phyloP scores from a whole-genome alignment of 2,888 invertebrate species.

The Heliconius cydno region DNA sequence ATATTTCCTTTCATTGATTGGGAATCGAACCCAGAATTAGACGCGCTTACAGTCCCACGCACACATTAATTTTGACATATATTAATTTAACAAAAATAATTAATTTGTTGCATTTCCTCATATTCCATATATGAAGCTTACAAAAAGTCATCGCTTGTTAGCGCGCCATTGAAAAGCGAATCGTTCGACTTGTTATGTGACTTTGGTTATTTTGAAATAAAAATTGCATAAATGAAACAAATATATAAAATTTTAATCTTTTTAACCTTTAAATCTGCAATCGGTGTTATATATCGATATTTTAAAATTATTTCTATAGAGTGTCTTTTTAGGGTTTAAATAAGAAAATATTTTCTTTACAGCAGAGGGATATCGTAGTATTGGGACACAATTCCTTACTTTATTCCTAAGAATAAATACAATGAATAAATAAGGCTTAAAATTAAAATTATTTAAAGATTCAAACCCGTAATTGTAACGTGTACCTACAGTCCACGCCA shows the following conservation, averaged over 20 bases:
- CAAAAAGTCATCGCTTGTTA: constrained; percentile 16
- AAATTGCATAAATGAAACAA: background rate
- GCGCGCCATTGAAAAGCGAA: constrained; percentile 1
- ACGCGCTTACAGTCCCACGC: too few species aligned
- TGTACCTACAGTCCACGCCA: background rate
- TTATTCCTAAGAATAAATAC: too few species aligned
- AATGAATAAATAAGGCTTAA: too few species aligned
- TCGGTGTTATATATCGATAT: too few species aligned
- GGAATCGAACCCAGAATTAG: too few species aligned
- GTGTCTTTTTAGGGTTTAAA: too few species aligned
- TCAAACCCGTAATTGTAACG: background rate
- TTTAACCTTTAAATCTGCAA: background rate
- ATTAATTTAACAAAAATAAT: background rate
- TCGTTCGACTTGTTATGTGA: constrained; percentile 5
- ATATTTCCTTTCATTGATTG: too few species aligned
- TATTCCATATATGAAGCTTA: background rate
- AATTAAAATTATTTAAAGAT: background rate
- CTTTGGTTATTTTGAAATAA: background rate
- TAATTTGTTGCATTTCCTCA: background rate
- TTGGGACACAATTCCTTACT: too few species aligned
- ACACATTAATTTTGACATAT: too few species aligned
- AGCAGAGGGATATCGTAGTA: too few species aligned
- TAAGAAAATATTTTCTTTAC: too few species aligned
- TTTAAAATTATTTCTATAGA: too few species aligned
- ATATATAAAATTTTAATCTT: constrained; percentile 2